Evolutionary conservation across 1,140 invertebrate species (phyloP).

Genomic region (Rhopalosiphum maidis): DNA sequence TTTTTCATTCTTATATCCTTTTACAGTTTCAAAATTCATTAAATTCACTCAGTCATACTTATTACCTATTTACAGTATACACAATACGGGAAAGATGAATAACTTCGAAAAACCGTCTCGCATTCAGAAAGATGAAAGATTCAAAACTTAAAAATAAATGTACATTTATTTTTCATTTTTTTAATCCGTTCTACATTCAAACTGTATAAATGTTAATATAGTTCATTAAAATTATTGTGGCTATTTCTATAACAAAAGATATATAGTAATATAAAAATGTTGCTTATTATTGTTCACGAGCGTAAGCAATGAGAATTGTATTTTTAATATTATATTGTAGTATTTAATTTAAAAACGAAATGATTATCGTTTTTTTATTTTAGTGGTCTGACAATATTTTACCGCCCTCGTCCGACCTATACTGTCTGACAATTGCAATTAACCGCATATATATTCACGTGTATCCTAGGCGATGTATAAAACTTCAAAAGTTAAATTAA

Average conservation of each 20-base stretch:
- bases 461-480: background rate
- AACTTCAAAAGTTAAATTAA: background rate
- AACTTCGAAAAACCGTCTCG: too few species aligned
- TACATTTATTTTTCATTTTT: too few species aligned
- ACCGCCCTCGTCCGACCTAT: background rate
- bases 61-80: too few species aligned
- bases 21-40: too few species aligned
- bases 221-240: background rate
- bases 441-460: background rate
- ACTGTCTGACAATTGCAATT: background rate
- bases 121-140: too few species aligned
- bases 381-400: background rate
- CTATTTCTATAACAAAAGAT: background rate
- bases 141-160: too few species aligned
- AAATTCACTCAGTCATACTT: too few species aligned
- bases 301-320: background rate
- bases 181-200: too few species aligned
- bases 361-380: background rate
- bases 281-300: background rate
- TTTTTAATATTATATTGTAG: background rate
- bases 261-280: background rate
- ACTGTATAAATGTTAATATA: background rate
- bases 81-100: too few species aligned
- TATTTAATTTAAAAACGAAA: background rate
- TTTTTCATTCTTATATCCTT: too few species aligned